Base-by-base conservation (phyloP, 2,888 invertebrate genomes). In the Acheta domesticus region DNA sequence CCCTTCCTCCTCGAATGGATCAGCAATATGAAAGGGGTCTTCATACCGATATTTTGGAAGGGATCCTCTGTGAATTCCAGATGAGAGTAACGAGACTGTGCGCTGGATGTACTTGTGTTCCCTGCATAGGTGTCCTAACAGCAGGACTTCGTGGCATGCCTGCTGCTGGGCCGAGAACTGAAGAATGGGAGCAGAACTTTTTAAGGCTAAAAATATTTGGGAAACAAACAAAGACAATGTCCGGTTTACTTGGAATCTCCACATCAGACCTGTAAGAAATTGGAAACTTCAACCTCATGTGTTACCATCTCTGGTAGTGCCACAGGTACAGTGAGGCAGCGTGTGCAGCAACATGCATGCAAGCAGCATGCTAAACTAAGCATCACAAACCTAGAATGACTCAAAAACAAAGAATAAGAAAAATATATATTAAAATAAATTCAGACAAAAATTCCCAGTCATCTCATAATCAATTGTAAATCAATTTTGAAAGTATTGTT, bases 1-100 rank as follows among this genome's bases (percentile, higher is more conserved):
- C 48, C 79, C 81, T 81, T 91, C 92, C 84, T 94, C 94, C 79
- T 92, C 91, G 87, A 95, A 95, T 12, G 93, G 93, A 86, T 93
- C 93, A 81, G 91, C 91, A 84, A 95, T 93, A 86, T 92, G 92
- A 88, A 94, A 95, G 1, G 93, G 94, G 87, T 95, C 95, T 85
- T 95, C 96, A 88, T 96, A 96, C 81, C 95, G 91, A 88, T 96
- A 95, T 96, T 93, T 87, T 94, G 92, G 88, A 96, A 96, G 81
- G 96, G 96, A 88, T 96, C 96, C 87, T 96, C 95, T 83, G 93
- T 92, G 88, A 96, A 96, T 87, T 96, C 96, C 86, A 92, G 87
- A 75, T 77, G 81, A 20, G 82, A 80, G 76, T 82, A 82, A 23
- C 81, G 82, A 74, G 75, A 76, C 76, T 80, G 79, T 74, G 77